Base-by-base conservation (phyloP, 2,888 invertebrate genomes). In the Diarsia rubi region DNA sequence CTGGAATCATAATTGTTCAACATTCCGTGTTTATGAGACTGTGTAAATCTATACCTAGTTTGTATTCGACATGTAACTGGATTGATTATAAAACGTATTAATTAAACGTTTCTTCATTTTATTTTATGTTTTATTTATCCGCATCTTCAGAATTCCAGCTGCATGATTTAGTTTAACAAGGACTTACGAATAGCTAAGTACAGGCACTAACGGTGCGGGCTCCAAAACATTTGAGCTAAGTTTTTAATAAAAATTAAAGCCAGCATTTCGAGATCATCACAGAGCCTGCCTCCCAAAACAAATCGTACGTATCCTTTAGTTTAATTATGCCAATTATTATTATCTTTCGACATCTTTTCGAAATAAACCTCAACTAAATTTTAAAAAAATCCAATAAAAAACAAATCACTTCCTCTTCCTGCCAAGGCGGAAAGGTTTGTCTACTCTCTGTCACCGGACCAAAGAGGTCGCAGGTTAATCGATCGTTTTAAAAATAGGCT, bases 391-490 rank as follows among this genome's bases (percentile, higher is more conserved):
- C 0, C 9, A 27, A 9, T n/a, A 19, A 3, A 2, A 11, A 5
- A 16, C 3, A 21, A 27, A 19, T 24, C 42, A 31, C 27, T 44
- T 44, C 49, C n/a, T 11, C 31, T 44, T 44, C 49, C n/a, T 11
- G 24, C 37, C 9, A 37, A 16, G n/a, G n/a, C 12, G 8, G 19
- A n/a, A 27, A 19, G 14, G 19, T n/a, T 73, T 54, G 16, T 66
- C 11, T 73, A 16, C 45, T 65, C 73, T 80, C 16, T 78, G 65
- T 37, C 16, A 45, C 12, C 52, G 24, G 49, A 67, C 78, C 66
- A 81, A 81, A 74, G 81, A 73, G 60, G 52, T 65, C 19, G 47
- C 44, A 16, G 67, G 66, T 27, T 75, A 67, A 80, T 82, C 82
- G 70, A 80, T 80, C 52, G 47, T 69, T 82, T 67, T 59, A 31